These are phyloP conservation scores for Propithecus perrieri DNA, from an alignment of 2,797 vertebrate species.

Conservation along the genomic window DNA sequence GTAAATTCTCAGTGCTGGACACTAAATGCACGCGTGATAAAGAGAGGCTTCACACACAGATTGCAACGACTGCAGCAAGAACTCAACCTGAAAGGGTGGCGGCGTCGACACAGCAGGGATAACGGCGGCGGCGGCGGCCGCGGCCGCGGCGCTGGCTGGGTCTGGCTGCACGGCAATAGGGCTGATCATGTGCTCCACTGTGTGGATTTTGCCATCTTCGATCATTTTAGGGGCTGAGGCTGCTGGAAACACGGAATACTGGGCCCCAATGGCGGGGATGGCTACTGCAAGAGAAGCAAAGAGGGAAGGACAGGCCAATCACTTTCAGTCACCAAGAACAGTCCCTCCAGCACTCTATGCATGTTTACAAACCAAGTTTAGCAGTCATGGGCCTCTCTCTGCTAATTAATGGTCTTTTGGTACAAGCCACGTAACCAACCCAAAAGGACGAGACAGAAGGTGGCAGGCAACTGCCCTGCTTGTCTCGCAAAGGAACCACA, in stretches of 20 bases:
- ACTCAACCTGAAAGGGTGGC: slow-evolving; percentile 95
- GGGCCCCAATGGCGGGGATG: slow-evolving; percentile 91
- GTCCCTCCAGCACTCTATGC: background rate
- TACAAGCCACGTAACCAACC: too few species aligned
- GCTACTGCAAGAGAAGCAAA: slow-evolving; percentile 88
- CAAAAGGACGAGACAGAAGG: background rate
- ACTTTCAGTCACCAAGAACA: background rate
- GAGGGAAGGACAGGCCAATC: background rate
- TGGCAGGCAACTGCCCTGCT: background rate
- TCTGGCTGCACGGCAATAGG: slow-evolving; percentile 96
- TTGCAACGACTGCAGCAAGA: rapidly evolving
- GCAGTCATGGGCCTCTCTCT: background rate
- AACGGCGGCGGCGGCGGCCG: slow-evolving; percentile 84
- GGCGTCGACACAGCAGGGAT: slow-evolving; percentile 96
- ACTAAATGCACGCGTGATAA: rapidly evolving
- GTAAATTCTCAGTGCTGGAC: background rate
- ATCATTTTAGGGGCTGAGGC: slow-evolving; percentile 93
- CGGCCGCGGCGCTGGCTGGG: slow-evolving; percentile 86
- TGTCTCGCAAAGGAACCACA: background rate
- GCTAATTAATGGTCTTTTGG: background rate
- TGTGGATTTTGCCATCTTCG: slow-evolving; percentile 96
- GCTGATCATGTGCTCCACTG: slow-evolving; percentile 96
- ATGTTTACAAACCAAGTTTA: background rate
- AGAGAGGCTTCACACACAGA: background rate
- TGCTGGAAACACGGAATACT: slow-evolving; percentile 96